Conservation (phyloP, 2,797 vertebrate genomes). For the Lateolabrax maculatus region DNA sequence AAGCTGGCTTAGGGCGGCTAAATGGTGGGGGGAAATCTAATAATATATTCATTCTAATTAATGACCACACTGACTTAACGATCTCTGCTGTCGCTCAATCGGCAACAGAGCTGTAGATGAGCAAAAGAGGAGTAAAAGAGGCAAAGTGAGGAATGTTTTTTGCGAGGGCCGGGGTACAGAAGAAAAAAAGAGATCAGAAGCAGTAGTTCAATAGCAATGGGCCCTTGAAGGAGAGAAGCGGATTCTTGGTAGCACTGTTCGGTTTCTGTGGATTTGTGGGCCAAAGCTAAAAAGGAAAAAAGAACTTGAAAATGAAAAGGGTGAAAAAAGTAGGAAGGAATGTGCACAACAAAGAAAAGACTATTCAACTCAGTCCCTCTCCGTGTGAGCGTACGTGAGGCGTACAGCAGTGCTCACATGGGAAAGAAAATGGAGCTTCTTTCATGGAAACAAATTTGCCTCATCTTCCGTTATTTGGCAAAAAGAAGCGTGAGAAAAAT, state of each 20-base stretch:
- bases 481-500: conserved; percentile 60
- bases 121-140: conserved; percentile 36
- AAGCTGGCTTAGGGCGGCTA: not conserved
- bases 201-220: conserved; percentile 20
- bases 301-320: conserved; percentile 23
- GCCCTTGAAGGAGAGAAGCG: conserved; percentile 60
- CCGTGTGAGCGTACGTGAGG: conserved; percentile 6
- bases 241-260: conserved; percentile 70
- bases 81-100: conserved; percentile 43
- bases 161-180: conserved; percentile 38
- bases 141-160: conserved; percentile 61
- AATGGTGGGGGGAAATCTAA: conserved; percentile 49
- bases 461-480: conserved; percentile 38
- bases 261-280: conserved; percentile 68
- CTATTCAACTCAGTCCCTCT: conserved; percentile 22
- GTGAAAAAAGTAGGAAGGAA: conserved; percentile 36
- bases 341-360: conserved; percentile 16
- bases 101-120: conserved; percentile 34
- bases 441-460: conserved; percentile 44
- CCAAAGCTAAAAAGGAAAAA: not conserved
- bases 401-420: conserved; percentile 9
- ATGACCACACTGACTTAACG: conserved; percentile 52
- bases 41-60: conserved; percentile 37
- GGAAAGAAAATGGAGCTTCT: conserved; percentile 34
- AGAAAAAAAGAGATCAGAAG: conserved; percentile 49